Percentiles rank a stretch among this genome's conserved stretches.
These are phyloP conservation scores for Drosophila monieri DNA, from an alignment of 2,888 invertebrate genomes.

Conservation along the genomic window DNA sequence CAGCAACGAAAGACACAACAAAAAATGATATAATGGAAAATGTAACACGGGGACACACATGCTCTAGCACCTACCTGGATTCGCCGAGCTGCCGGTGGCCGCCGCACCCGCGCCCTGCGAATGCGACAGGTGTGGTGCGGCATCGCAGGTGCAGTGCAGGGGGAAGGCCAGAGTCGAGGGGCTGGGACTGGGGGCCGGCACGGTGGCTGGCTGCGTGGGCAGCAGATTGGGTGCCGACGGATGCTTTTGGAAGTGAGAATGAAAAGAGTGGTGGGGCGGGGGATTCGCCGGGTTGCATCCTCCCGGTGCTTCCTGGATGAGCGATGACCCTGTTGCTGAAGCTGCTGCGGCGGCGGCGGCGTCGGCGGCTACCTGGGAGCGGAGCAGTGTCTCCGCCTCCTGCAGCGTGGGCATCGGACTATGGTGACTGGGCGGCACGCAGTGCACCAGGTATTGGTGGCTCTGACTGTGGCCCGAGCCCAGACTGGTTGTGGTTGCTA, in stretches of 20 bases:
- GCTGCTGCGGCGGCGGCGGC: slow-evolving; percentile 34
- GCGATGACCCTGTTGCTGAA: slow-evolving; percentile 16
- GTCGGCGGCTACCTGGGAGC: slow-evolving; percentile 63
- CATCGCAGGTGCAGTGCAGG: slow-evolving; percentile 82
- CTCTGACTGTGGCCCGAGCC: slow-evolving; percentile 82
- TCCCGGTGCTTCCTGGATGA: slow-evolving; percentile 22
- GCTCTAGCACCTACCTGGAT: slow-evolving; percentile 84
- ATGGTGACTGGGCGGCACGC: slow-evolving; percentile 81
- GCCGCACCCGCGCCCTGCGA: slow-evolving; percentile 35
- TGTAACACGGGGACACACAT: slow-evolving; percentile 65
- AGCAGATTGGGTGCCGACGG: slow-evolving; percentile 81
- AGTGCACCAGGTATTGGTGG: slow-evolving; percentile 82
- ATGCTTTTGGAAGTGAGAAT: slow-evolving; percentile 82
- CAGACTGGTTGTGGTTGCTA: slow-evolving; percentile 75
- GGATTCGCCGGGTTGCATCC: slow-evolving; percentile 22
- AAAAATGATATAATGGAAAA: background rate
- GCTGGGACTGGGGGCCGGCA: slow-evolving; percentile 77
- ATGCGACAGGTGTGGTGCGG: slow-evolving; percentile 67
- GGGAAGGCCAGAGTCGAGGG: slow-evolving; percentile 77
- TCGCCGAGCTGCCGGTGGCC: slow-evolving; percentile 55
- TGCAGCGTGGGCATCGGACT: slow-evolving; percentile 81
- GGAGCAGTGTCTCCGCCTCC: slow-evolving; percentile 75
- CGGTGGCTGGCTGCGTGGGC: slow-evolving; percentile 67
- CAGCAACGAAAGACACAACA: slow-evolving; percentile 17
- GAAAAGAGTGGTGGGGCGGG: slow-evolving; percentile 62